These are phyloP conservation scores for Xestia ashworthii DNA, from an alignment of 2,888 invertebrate species.

Conservation along the genomic window DNA sequence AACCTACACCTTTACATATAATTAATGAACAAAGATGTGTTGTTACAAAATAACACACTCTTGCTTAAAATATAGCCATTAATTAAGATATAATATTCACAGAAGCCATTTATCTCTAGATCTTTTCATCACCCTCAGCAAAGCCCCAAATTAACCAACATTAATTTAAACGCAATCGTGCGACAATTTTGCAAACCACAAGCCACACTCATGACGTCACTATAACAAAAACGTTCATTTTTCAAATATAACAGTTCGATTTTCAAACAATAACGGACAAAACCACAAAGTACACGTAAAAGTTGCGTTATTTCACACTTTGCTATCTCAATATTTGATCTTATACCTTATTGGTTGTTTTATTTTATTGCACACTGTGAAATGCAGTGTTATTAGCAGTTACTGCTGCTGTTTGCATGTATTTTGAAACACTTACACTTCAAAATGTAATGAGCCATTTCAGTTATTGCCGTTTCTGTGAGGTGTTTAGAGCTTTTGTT, in stretches of 20 bases:
- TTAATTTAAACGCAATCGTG: constrained; percentile 4
- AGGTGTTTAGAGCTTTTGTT: background rate
- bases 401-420: constrained; percentile 18
- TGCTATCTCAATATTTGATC: constrained; percentile 52
- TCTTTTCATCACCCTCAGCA: background rate
- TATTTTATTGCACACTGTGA: constrained; percentile 38
- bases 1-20: background rate
- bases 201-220: constrained; percentile 12
- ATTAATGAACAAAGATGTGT: background rate
- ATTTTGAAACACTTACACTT: constrained; percentile 46
- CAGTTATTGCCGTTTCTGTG: background rate
- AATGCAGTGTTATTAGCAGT: constrained; percentile 18
- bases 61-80: background rate
- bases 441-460: constrained; percentile 23
- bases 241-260: constrained; percentile 32
- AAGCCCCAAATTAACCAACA: constrained; percentile 6
- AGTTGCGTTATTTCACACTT: constrained; percentile 50
- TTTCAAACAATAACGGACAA: constrained; percentile 42
- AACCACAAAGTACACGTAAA: constrained; percentile 46
- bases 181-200: constrained; percentile 13
- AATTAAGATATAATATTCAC: background rate
- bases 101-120: background rate
- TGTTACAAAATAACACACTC: background rate
- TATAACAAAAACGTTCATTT: constrained; percentile 11
- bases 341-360: constrained; percentile 41